phyloP scores from a whole-genome alignment of 2,797 vertebrate genomes.

The Gambusia yucatana region DNA sequence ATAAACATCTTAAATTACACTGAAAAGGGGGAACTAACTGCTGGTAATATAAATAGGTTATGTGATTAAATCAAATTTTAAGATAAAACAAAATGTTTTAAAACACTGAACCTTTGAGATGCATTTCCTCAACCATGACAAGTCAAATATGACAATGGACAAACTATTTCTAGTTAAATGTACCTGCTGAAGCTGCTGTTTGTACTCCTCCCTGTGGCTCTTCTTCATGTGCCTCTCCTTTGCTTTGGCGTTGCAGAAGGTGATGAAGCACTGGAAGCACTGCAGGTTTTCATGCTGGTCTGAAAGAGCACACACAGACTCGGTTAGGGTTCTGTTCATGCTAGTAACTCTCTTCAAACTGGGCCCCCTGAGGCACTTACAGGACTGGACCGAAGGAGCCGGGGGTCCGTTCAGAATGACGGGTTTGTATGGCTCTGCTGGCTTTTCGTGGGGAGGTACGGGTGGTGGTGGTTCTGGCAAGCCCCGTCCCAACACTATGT shows the following conservation, averaged over 20 bases:
- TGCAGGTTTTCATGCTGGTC: conserved; percentile 87
- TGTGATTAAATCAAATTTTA: background rate
- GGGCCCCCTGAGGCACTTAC: conserved; percentile 53
- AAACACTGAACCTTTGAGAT: background rate
- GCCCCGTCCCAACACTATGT: conserved; percentile 81
- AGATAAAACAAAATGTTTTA: background rate
- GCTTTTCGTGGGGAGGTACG: conserved; percentile 65
- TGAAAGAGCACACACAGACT: conserved; percentile 25
- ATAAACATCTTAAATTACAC: background rate
- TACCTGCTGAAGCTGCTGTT: conserved; percentile 86
- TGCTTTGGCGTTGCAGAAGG: conserved; percentile 87
- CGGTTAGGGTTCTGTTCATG: background rate
- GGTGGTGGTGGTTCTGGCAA: conserved; percentile 69
- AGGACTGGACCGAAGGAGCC: conserved; percentile 71
- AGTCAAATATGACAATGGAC: background rate
- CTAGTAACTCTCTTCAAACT: accelerated
- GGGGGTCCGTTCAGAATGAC: conserved; percentile 69
- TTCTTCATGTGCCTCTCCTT: conserved; percentile 89
- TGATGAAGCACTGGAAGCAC: conserved; percentile 89
- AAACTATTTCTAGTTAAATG: background rate
- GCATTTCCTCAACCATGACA: background rate
- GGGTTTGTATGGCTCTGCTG: conserved; percentile 67
- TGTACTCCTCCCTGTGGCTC: conserved; percentile 87
- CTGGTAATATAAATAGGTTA: background rate
- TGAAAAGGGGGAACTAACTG: no score